Evolutionary conservation across 2,797 vertebrate genomes (phyloP).

Genomic region (Helicolenus hilgendorfi): DNA sequence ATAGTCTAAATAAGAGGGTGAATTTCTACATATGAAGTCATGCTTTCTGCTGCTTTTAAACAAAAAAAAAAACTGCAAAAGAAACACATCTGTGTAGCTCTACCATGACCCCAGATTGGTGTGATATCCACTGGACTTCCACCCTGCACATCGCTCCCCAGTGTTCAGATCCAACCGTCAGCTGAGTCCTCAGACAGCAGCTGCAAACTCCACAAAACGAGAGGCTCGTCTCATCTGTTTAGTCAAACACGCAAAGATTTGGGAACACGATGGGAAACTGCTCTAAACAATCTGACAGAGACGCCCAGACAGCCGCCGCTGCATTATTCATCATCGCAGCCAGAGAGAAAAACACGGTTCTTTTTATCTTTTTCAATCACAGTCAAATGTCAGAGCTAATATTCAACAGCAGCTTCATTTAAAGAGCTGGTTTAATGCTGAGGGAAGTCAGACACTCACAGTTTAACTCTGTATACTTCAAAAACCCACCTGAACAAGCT

Average conservation of each 20-base stretch:
- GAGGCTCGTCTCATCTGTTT: constrained; percentile 46
- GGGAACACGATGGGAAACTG: constrained; percentile 4
- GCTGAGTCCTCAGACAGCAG: constrained; percentile 42
- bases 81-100: not conserved
- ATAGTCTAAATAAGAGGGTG: not conserved
- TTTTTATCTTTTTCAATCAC: constrained; percentile 42
- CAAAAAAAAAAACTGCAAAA: not conserved
- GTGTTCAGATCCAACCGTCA: constrained; percentile 12
- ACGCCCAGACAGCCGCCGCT: constrained; percentile 10
- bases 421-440: not conserved
- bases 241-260: constrained; percentile 22
- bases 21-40: not conserved
- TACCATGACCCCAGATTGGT: not conserved
- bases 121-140: not conserved
- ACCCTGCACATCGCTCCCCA: not conserved
- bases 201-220: constrained; percentile 28
- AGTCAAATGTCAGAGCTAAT: constrained; percentile 32
- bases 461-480: constrained; percentile 1
- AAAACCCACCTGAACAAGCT: not conserved
- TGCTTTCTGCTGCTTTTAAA: not conserved
- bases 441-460: not conserved
- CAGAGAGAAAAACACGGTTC: constrained; percentile 5
- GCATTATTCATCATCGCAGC: constrained; percentile 60
- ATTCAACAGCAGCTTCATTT: constrained; percentile 7
- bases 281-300: constrained; percentile 28